Percentiles rank a stretch among this genome's conserved stretches.
These are phyloP conservation scores for Rhynchotus rufescens DNA, from an alignment of 2,797 vertebrate genomes.

Conservation along the genomic window DNA sequence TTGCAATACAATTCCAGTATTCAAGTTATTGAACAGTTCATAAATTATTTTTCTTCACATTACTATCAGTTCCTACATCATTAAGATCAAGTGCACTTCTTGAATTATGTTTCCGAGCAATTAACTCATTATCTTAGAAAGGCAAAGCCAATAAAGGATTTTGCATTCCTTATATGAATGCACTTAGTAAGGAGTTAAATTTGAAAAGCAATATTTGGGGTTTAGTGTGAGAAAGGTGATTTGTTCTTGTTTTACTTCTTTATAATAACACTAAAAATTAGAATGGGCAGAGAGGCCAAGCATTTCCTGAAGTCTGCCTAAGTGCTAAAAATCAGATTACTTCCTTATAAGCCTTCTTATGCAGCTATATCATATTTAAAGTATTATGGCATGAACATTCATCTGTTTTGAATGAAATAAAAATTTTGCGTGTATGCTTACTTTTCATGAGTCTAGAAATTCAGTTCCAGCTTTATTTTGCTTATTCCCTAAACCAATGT, in stretches of 20 bases:
- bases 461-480: not conserved
- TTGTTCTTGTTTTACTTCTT: not conserved
- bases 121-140: not conserved
- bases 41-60: not conserved
- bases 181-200: not conserved
- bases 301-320: not conserved
- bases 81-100: not conserved
- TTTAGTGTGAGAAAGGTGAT: not conserved
- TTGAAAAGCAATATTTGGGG: not conserved
- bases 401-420: not conserved
- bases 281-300: not conserved
- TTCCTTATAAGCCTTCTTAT: not conserved
- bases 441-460: not conserved
- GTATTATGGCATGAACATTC: not conserved
- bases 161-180: not conserved
- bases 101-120: not conserved
- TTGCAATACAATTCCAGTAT: not conserved
- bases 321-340: not conserved
- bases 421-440: not conserved
- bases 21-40: not conserved
- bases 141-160: not conserved
- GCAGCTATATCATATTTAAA: not conserved
- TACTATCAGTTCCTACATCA: not conserved
- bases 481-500: not conserved
- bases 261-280: not conserved